Conservation (phyloP, 2,888 invertebrate genomes). For the Sphaerophoria taeniata region DNA sequence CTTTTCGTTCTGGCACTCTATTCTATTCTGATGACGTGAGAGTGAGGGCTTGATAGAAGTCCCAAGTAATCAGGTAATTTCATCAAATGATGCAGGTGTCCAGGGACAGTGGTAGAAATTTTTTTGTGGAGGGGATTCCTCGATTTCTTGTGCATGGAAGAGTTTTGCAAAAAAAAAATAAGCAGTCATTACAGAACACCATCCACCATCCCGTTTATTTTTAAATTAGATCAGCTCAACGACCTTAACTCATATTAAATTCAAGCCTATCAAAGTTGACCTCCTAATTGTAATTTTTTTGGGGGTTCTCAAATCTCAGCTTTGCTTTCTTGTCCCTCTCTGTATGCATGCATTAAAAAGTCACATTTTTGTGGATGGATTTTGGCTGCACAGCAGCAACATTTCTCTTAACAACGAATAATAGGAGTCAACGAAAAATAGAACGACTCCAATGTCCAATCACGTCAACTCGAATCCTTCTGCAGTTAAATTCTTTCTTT, state of each 20-base stretch:
- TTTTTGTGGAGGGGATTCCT: background rate
- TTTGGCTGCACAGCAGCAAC: constrained; percentile 46
- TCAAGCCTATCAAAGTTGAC: no score
- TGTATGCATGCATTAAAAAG: no score
- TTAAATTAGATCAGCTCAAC: no score
- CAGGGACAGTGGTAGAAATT: background rate
- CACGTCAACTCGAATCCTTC: constrained; percentile 25
- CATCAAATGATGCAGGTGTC: constrained; percentile 44
- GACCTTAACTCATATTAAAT: no score
- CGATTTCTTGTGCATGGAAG: no score
- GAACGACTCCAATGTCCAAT: background rate
- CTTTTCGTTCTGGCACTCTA: background rate
- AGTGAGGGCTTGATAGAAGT: constrained; percentile 57
- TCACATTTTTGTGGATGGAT: constrained; percentile 51
- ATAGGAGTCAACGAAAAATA: constrained; percentile 11
- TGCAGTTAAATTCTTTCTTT: constrained; percentile 40
- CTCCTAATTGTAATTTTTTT: no score
- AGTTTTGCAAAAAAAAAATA: no score
- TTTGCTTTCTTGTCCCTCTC: no score
- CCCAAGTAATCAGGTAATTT: no score
- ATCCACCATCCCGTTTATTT: no score
- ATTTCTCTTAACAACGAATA: constrained; percentile 40
- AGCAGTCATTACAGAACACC: no score
- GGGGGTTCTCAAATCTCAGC: no score
- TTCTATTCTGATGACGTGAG: constrained; percentile 45